Conservation (phyloP, 2,888 invertebrate species). For the Sphaerolaimus hirsutus region DNA sequence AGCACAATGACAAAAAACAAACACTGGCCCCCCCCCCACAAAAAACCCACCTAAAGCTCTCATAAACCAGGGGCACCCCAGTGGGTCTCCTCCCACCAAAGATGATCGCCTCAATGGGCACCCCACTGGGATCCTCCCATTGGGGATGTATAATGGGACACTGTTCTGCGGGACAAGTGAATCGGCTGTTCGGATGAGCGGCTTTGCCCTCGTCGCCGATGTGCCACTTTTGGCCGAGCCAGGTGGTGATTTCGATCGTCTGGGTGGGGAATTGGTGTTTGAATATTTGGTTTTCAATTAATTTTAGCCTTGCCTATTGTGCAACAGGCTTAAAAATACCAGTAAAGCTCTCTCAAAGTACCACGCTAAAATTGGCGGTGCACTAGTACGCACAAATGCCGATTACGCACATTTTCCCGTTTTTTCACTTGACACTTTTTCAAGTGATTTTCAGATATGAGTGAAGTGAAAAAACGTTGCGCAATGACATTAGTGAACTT, state of each 20-base stretch:
- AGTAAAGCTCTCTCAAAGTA: no score
- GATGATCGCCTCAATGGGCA: conserved; percentile 81
- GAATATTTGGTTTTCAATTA: neutral
- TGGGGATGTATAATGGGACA: conserved; percentile 74
- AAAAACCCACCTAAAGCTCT: conserved; percentile 18
- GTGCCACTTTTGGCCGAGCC: conserved; percentile 42
- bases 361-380: no score
- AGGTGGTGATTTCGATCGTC: conserved; percentile 30
- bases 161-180: conserved; percentile 77
- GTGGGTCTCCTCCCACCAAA: conserved; percentile 81
- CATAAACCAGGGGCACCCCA: conserved; percentile 21
- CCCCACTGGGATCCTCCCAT: conserved; percentile 71
- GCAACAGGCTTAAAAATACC: no score
- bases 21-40: neutral
- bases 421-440: no score
- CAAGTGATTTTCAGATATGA: no score
- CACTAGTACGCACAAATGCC: no score
- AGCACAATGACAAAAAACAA: no score
- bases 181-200: conserved; percentile 90
- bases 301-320: conserved; percentile 22
- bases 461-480: no score
- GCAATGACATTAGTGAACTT: no score
- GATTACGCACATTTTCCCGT: no score
- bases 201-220: conserved; percentile 34
- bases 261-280: no score